These are phyloP conservation scores for Ctenomys sociabilis DNA, from an alignment of 2,113 vertebrate genomes.

Conservation along the genomic window DNA sequence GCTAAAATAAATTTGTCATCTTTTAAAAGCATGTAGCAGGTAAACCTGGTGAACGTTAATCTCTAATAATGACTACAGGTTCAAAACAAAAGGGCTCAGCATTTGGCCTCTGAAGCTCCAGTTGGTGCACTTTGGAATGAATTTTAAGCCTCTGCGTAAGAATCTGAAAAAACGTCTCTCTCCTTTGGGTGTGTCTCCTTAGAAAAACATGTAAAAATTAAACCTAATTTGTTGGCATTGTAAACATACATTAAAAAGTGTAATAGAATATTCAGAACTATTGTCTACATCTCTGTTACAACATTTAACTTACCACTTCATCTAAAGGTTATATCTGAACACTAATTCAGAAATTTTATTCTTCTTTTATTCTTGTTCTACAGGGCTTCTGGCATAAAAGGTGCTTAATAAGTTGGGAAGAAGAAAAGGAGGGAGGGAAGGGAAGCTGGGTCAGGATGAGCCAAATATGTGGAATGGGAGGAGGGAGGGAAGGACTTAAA, in stretches of 20 bases:
- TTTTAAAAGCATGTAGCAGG: background rate
- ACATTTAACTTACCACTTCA: background rate
- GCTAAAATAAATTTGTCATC: background rate
- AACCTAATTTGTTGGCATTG: background rate
- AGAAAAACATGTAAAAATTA: background rate
- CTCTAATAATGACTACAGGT: slow-evolving; percentile 40
- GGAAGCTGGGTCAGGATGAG: background rate
- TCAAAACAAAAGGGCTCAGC: slow-evolving; percentile 18
- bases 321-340: background rate
- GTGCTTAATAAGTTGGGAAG: background rate
- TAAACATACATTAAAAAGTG: background rate
- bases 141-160: background rate
- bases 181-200: background rate
- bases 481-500: background rate
- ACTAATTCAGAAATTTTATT: background rate
- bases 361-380: background rate
- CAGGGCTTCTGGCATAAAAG: background rate
- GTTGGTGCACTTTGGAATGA: background rate
- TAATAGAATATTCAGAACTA: background rate
- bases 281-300: background rate
- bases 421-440: background rate
- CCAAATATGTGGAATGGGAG: background rate
- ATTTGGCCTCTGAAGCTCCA: background rate
- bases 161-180: background rate
- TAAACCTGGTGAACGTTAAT: background rate